Evolutionary conservation across 2,888 invertebrate genomes (phyloP), one percentile per base, ranked within the genome.

Genomic region (Athripsodes cinereus): DNA sequence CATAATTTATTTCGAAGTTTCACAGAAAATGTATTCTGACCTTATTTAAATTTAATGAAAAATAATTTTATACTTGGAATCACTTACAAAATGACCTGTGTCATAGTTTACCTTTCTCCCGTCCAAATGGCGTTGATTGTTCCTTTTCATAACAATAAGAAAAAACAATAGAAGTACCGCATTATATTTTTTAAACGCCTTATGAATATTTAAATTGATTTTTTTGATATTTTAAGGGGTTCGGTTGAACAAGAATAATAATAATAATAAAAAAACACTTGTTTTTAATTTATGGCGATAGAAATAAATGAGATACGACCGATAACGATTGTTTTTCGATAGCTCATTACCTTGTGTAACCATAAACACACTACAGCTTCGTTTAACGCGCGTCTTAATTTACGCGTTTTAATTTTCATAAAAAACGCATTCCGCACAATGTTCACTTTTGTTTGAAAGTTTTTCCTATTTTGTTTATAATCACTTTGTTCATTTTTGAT

Each of bases 131-230:
- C 44, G 44, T n/a, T 18, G 44, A 19, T 48, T 20, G 18, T 19
- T 26, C 3, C 26, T 10, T 10, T 26, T 26, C 13, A 18, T 16
- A 13, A 34, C 10, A 34, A 44, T 16, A 44, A 16, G 13, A 34
- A 44, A n/a, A 44, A 44, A 44, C 44, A 44, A 44, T 44, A n/a
- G 44, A 44, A 3, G 10, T 26, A 26, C 26, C 26, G 26, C 26
- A 26, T 26, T 26, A 26, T 26, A 26, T 26, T 26, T 26, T n/a
- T 26, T 26, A 26, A 56, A 31, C 46, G 47, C 22, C 34, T 59
- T 57, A 62, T 62, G 62, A 62, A 62, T 62, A 62, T 62, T 62
- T 55, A 59, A 59, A 62, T 62, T 57, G 57, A 48, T 53, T 59
- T 59, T 62, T 62, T 54, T 47, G 52, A 53, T 26, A 34, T 54